A percentile compares a stretch with the other conserved stretches of the same genome.
phyloP scores from a whole-genome alignment of 2,113 vertebrate genomes.

The Cavia aperea region DNA sequence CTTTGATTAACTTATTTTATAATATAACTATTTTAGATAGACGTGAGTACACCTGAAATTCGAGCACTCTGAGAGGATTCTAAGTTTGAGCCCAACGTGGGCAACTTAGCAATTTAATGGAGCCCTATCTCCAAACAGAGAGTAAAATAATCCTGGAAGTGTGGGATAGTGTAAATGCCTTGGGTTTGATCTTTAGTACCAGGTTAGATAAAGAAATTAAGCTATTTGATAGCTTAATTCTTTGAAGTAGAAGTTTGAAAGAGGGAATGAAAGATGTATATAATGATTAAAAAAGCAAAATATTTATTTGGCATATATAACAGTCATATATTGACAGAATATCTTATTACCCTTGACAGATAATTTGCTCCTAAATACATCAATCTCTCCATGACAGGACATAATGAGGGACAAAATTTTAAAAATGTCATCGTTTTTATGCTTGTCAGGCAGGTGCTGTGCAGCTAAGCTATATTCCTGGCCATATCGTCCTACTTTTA shows the following conservation, averaged over 20 bases:
- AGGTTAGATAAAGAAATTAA: not conserved
- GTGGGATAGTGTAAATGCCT: not conserved
- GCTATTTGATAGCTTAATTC: not conserved
- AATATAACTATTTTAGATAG: not conserved
- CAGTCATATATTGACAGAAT: not conserved
- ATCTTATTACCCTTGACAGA: not conserved
- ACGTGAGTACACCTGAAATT: not conserved
- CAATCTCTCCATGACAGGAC: not conserved
- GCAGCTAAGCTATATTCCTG: too few species aligned
- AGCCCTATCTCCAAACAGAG: not conserved
- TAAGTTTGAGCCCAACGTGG: not conserved
- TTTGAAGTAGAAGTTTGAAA: not conserved
- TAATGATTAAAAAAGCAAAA: not conserved
- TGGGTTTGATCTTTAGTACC: not conserved
- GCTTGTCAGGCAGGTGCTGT: too few species aligned
- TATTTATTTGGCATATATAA: not conserved
- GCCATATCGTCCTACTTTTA: not conserved
- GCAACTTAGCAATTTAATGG: not conserved
- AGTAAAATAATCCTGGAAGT: not conserved
- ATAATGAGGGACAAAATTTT: not conserved
- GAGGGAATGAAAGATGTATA: conserved; percentile 1
- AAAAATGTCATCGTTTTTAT: not conserved
- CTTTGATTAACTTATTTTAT: conserved; percentile 4
- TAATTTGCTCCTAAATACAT: conserved; percentile 9
- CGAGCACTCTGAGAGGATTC: not conserved